Evolutionary conservation across 2,113 vertebrate species (phyloP), one percentile per base, ranked within the genome.

Genomic region (Oryzias javanicus): DNA sequence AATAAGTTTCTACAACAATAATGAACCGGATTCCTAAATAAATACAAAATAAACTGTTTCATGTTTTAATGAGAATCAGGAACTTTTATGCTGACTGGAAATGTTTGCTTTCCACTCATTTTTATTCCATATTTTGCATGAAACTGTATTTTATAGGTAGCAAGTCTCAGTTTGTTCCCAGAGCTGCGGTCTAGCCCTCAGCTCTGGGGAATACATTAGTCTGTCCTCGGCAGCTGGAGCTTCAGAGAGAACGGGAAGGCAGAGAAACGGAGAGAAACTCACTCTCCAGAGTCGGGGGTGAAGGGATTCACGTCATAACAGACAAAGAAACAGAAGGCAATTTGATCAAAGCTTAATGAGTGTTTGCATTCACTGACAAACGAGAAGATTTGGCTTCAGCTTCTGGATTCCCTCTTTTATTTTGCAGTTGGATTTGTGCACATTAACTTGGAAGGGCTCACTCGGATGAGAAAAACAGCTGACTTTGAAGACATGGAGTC

Each of bases 151-250:
- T 85, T 79, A 79, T 80, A 81, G 79, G 84, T 81, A 60, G 74
- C 70, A 6, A 60, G 58, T 55, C 75, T 57, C 64, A 46, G 70
- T 71, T 63, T 18, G n/a, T 70, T 80, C 64, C 62, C 45, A 51
- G 65, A 74, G 55, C 69, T 87, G 81, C 73, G 80, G 84, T 86
- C 75, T 74, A 42, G 56, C 73, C 71, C 47, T 73, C 56, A 48
- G 62, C 84, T 81, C 88, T 88, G 88, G 86, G 85, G 86, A 88
- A 88, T 55, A 66, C 87, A 90, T 89, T 90, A 90, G 82, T 88
- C 86, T 72, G 78, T 79, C 74, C 77, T 27, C 71, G 74, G 73
- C 82, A 81, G 83, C 80, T 86, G 84, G 80, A 82, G 82, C 84
- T 79, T 89, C 64, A 82, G 74, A 85, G 64, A 57, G 64, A 58